These are phyloP conservation scores for Vesta saturnalis DNA, from an alignment of 2,888 invertebrate genomes.

Conservation along the genomic window DNA sequence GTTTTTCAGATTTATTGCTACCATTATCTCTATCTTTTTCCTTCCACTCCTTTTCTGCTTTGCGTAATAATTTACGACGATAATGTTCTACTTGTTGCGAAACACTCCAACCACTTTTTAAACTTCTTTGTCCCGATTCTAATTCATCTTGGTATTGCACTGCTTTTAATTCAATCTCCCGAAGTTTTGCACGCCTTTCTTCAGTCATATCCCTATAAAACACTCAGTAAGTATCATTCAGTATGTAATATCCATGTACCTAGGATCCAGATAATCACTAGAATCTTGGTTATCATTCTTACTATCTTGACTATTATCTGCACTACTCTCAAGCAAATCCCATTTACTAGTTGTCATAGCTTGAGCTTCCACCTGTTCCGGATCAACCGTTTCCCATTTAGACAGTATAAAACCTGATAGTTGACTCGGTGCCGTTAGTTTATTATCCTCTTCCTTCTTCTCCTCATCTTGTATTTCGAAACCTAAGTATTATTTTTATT, in stretches of 20 bases:
- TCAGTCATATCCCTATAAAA: slow-evolving; percentile 68
- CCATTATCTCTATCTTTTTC: slow-evolving; percentile 53
- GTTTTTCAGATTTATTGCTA: slow-evolving; percentile 51
- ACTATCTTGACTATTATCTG: slow-evolving; percentile 60
- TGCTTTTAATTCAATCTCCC: slow-evolving; percentile 95
- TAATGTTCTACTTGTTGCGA: slow-evolving; percentile 91
- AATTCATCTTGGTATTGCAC: slow-evolving; percentile 96
- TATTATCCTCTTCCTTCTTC: slow-evolving; percentile 47
- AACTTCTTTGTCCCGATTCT: slow-evolving; percentile 81
- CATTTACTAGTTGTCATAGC: slow-evolving; percentile 91
- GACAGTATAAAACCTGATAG: slow-evolving; percentile 87
- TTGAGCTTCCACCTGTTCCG: slow-evolving; percentile 80
- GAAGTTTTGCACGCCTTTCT: slow-evolving; percentile 77
- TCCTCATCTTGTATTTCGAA: slow-evolving; percentile 36
- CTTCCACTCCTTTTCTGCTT: slow-evolving; percentile 64
- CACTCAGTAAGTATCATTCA: too few relatives aligned
- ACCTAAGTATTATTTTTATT: too few relatives aligned
- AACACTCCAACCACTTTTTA: slow-evolving; percentile 79
- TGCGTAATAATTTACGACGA: slow-evolving; percentile 86
- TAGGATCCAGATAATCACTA: slow-evolving; percentile 59
- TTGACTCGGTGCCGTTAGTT: slow-evolving; percentile 54
- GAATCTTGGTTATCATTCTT: slow-evolving; percentile 58
- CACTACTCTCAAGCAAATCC: slow-evolving; percentile 75
- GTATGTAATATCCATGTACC: slow-evolving; percentile 45
- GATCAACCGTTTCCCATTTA: slow-evolving; percentile 97